Base-by-base conservation (phyloP, 2,113 vertebrate genomes). In the Calonectris borealis region DNA sequence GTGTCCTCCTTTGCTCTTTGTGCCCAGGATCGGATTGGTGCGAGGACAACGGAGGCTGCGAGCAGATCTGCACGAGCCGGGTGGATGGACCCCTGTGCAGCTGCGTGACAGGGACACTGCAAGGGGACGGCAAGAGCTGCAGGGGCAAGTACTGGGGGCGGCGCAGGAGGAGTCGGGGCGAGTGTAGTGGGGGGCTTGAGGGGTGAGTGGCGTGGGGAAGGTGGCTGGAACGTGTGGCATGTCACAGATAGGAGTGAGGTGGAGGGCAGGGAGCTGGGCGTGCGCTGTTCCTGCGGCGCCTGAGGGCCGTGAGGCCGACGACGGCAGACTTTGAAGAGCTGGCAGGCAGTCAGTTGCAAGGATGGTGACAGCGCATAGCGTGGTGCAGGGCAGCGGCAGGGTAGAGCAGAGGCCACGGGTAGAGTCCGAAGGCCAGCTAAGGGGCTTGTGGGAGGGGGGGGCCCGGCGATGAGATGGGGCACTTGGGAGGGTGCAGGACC, bases 51-150 rank as follows among this genome's bases (percentile, higher is more conserved):
- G 99, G 99, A 3, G 99, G 99, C 64, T 99, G 99, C 49, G 99
- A 99, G 93, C 99, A 99, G 98, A 99, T 99, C 94, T 99, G 99
- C 96, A 99, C 98, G 6, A 99, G 99, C 95, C 98, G 93, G 68
- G 94, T 96, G 0, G 98, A 98, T 0, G 99, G 99, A 19, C 98
- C 99, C 0, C 95, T 99, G 78, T 99, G 99, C 96, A 99, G 99
- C 98, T 99, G 99, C 2, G 99, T 99, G 92, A 99, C 99, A 0
- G 99, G 99, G 62, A 99, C 98, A 20, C 97, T 99, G 95, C 99
- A 99, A 40, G 98, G 96, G 60, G 99, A 99, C 0, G 98, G 99
- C 78, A 99, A 98, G 93, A 99, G 98, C 98, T 99, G 99, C 96
- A 97, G 98, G 93, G 98, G 99, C 99, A 95, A 98, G 69, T 49